Evolutionary conservation across 2,888 invertebrate genomes (phyloP).

Genomic region (Athalia cordata): DNA sequence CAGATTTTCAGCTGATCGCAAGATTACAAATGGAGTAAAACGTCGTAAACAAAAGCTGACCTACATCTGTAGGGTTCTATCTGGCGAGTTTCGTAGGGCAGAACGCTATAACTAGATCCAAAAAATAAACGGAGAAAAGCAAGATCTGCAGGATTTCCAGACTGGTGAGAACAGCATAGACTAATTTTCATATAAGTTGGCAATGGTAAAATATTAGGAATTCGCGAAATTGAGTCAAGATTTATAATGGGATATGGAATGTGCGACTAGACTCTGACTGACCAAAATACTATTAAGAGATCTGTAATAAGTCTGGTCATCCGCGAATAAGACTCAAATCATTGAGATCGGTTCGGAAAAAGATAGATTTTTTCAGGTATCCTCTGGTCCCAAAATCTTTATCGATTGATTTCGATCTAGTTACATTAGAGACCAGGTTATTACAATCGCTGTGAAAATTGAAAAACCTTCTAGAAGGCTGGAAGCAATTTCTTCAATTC

Average conservation of each 20-base stretch:
- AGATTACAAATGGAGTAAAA: not conserved
- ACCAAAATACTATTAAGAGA: too few relatives aligned
- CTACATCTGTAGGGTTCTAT: conserved; percentile 31
- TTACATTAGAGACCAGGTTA: too few relatives aligned
- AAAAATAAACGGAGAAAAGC: not conserved
- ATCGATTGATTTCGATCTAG: not conserved
- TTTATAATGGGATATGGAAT: too few relatives aligned
- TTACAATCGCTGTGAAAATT: too few relatives aligned
- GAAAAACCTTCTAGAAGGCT: too few relatives aligned
- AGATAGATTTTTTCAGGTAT: not conserved
- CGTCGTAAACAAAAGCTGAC: conserved; percentile 42
- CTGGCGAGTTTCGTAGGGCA: conserved; percentile 8
- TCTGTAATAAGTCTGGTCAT: too few relatives aligned
- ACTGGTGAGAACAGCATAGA: not conserved
- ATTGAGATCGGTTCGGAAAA: not conserved
- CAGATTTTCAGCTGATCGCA: conserved; percentile 4
- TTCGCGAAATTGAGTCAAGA: too few relatives aligned
- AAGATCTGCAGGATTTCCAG: not conserved
- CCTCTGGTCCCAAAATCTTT: not conserved
- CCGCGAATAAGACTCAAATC: not conserved
- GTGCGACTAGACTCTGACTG: too few relatives aligned
- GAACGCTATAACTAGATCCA: not conserved
- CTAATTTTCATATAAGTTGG: too few relatives aligned
- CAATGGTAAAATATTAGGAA: too few relatives aligned
- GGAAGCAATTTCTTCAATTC: too few relatives aligned